A percentile compares a stretch with the other conserved stretches of the same genome.
Conservation (phyloP, 2,797 vertebrate species). For the Chelmon rostratus region DNA sequence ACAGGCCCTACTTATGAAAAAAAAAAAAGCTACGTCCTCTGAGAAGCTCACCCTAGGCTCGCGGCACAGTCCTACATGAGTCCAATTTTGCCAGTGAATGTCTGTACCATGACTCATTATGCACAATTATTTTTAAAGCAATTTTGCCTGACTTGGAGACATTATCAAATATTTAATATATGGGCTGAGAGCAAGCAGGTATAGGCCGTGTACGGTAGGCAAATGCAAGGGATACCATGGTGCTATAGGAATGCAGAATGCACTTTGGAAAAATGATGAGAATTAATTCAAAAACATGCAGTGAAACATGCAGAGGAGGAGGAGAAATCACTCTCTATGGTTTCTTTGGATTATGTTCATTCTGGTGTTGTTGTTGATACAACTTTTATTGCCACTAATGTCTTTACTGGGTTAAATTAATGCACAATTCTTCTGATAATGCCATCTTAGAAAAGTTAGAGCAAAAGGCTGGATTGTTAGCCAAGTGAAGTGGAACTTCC, state of each 20-base stretch:
- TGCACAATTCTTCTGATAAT: background rate
- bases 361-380: no score
- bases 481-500: background rate
- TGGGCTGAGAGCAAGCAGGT: background rate
- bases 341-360: background rate
- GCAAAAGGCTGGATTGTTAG: background rate
- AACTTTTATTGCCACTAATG: background rate
- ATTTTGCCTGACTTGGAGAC: background rate
- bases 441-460: background rate
- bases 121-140: background rate
- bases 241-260: background rate
- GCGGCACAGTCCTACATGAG: background rate
- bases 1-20: constrained; percentile 12
- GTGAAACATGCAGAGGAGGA: background rate
- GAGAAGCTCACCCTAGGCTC: background rate
- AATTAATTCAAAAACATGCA: background rate
- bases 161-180: background rate
- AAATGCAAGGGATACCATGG: background rate
- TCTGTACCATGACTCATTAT: background rate
- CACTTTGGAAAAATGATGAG: background rate
- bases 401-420: background rate
- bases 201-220: background rate
- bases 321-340: background rate
- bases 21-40: constrained; percentile 3
- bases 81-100: constrained; percentile 1